Evolutionary conservation across 2,888 invertebrate genomes (phyloP).

Genomic region (Helleia helle): DNA sequence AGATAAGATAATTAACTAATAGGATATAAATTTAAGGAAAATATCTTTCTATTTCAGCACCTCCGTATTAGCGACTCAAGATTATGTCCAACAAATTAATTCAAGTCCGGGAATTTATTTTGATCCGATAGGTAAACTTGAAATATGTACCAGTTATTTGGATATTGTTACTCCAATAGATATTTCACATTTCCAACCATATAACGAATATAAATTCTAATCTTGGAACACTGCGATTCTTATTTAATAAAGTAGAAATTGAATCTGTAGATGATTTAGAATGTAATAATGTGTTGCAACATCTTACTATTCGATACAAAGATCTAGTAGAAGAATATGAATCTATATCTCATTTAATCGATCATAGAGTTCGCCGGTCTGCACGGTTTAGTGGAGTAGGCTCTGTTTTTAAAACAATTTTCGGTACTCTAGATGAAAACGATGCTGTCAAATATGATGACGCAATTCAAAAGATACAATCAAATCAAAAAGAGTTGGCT

Average conservation of each 20-base stretch:
- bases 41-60: background rate
- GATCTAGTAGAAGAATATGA: constrained; percentile 7
- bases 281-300: constrained; percentile 8
- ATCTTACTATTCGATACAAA: constrained; percentile 1
- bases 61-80: background rate
- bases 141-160: background rate
- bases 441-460: constrained; percentile 24
- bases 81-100: background rate
- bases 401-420: constrained; percentile 22
- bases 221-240: background rate
- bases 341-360: constrained; percentile 10
- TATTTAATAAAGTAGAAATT: constrained; percentile 3
- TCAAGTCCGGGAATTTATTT: constrained; percentile 18
- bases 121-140: constrained; percentile 17
- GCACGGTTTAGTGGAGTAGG: constrained; percentile 22
- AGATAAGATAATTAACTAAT: constrained; percentile 16
- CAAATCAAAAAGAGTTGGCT: constrained; percentile 13
- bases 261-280: background rate
- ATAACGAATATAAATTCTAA: background rate
- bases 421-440: constrained; percentile 25
- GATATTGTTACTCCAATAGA: background rate
- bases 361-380: constrained; percentile 11
- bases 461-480: constrained; percentile 19
- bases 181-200: background rate
- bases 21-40: background rate